A percentile compares a stretch with the other conserved stretches of the same genome.
These are phyloP conservation scores for Hippopotamus amphibius DNA, from an alignment of 2,113 vertebrate genomes.

Conservation along the genomic window DNA sequence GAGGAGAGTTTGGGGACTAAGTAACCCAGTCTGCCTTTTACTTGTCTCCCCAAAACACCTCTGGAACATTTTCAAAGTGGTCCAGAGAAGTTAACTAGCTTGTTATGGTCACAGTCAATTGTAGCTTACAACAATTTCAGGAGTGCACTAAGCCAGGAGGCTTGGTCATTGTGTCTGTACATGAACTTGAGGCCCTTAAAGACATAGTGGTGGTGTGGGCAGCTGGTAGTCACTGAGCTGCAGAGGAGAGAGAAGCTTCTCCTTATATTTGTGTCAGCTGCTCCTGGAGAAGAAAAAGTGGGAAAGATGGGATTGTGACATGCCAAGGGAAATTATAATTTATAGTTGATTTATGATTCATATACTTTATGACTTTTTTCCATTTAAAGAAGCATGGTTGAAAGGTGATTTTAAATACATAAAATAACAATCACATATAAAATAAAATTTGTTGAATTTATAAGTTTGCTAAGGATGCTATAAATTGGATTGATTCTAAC, in stretches of 20 bases:
- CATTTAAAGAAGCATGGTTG: not conserved
- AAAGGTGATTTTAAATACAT: conserved; percentile 19
- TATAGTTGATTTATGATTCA: not conserved
- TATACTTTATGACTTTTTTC: not conserved
- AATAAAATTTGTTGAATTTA: not conserved
- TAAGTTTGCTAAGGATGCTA: not conserved
- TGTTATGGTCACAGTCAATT: not conserved
- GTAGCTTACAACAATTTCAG: not conserved
- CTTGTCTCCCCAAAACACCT: not conserved
- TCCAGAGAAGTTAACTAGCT: not conserved
- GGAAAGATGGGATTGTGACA: not conserved
- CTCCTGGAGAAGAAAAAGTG: not conserved
- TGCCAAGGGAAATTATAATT: not conserved
- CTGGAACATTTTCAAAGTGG: not conserved
- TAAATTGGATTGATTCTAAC: not conserved
- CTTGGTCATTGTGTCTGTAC: not conserved
- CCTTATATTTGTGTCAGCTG: not conserved
- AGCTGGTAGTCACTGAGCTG: not conserved
- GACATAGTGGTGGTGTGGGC: not conserved
- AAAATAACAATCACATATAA: not conserved
- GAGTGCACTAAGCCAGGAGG: not conserved
- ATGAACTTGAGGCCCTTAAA: not conserved
- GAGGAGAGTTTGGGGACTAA: not conserved
- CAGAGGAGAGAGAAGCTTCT: not conserved
- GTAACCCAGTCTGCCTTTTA: not conserved